These are phyloP conservation scores for Camponotus vicinus DNA, from an alignment of 1,140 invertebrate species.

Conservation along the genomic window DNA sequence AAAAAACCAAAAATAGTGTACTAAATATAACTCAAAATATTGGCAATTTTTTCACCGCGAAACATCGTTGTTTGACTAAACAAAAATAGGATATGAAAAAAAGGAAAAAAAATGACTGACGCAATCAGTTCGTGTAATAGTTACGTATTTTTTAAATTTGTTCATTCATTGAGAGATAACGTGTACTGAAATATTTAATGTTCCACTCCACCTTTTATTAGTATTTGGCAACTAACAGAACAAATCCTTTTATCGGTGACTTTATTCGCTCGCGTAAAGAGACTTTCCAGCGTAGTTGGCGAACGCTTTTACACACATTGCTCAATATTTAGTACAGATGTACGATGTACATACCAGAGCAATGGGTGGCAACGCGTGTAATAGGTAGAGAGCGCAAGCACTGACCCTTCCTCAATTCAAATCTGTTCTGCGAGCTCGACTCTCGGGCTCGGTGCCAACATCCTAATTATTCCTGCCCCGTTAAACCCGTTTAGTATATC, in stretches of 20 bases:
- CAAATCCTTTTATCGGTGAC: not conserved
- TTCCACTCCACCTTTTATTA: not conserved
- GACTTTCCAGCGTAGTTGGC: not conserved
- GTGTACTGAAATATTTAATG: not conserved
- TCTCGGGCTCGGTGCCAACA: conserved; percentile 82
- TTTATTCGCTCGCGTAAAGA: not conserved
- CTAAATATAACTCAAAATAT: conserved; percentile 47
- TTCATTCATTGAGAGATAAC: no score
- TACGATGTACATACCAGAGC: conserved; percentile 33
- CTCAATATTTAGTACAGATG: conserved; percentile 57
- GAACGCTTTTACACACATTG: conserved; percentile 37
- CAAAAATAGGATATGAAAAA: not conserved
- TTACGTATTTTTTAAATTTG: not conserved
- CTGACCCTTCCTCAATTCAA: conserved; percentile 69
- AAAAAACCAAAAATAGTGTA: conserved; percentile 25
- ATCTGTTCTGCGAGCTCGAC: conserved; percentile 76
- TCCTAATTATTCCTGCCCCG: conserved; percentile 83
- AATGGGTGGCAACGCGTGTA: conserved; percentile 73
- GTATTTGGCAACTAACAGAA: not conserved
- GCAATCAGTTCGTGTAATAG: not conserved
- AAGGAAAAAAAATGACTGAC: not conserved
- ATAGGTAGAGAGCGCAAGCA: conserved; percentile 62
- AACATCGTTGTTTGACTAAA: not conserved
- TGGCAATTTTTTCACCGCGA: conserved; percentile 35
- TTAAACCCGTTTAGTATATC: conserved; percentile 84